Evolutionary conservation across 2,888 invertebrate genomes (phyloP).

Genomic region (Dryadula phaetusa): DNA sequence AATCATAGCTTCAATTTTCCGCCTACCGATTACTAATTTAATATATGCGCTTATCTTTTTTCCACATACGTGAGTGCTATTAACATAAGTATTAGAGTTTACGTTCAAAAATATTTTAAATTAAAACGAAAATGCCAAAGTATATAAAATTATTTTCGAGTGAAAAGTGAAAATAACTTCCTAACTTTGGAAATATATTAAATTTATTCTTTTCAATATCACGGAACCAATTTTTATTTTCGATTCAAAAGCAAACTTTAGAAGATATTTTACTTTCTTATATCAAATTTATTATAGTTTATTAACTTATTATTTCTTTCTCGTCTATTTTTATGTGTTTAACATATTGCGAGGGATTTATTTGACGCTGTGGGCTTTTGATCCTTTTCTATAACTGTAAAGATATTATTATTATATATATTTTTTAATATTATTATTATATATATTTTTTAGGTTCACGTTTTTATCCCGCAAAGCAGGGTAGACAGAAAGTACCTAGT

Average conservation of each 20-base stretch:
- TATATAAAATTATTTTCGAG: background rate
- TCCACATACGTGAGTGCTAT: background rate
- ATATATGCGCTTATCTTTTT: constrained; percentile 18
- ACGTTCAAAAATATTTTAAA: background rate
- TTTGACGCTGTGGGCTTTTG: background rate
- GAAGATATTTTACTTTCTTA: background rate
- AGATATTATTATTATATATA: too few relatives aligned
- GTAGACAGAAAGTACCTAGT: too few relatives aligned
- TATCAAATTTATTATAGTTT: background rate
- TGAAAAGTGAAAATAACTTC: background rate
- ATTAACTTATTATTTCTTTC: background rate
- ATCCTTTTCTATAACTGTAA: too few relatives aligned
- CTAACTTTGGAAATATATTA: background rate
- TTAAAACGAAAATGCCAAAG: background rate
- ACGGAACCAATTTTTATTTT: background rate
- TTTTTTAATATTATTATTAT: too few relatives aligned
- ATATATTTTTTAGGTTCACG: too few relatives aligned
- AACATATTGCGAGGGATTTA: background rate
- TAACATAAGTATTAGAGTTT: background rate
- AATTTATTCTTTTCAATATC: background rate
- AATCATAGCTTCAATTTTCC: constrained; percentile 4
- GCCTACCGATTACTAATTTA: constrained; percentile 12
- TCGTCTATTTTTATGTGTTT: background rate
- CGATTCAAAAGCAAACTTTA: background rate
- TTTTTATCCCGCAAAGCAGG: too few relatives aligned